Evolutionary conservation across 2,888 invertebrate species (phyloP).

Genomic region (Erebia ligea): DNA sequence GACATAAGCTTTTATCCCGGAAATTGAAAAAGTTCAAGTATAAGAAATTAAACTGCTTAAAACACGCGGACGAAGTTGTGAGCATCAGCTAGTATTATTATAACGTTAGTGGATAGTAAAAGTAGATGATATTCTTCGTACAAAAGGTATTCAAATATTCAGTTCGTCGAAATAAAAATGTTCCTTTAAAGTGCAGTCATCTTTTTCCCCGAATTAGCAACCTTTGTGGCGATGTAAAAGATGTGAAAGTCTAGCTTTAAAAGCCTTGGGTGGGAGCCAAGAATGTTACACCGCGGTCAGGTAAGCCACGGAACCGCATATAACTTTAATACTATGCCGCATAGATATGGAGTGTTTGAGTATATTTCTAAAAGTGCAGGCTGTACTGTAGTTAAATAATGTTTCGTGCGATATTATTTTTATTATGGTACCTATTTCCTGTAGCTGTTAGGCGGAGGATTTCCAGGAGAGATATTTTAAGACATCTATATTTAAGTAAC

Average conservation of each 20-base stretch:
- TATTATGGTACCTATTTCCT: not conserved
- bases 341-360: constrained; percentile 13
- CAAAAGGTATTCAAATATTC: constrained; percentile 20
- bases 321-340: constrained; percentile 33
- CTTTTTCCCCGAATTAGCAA: constrained; percentile 40
- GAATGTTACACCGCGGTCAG: constrained; percentile 40
- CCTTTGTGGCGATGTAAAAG: constrained; percentile 40
- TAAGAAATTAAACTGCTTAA: no score
- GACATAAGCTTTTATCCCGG: no score
- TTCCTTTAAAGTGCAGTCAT: constrained; percentile 37
- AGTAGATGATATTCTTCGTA: constrained; percentile 6
- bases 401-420: not conserved
- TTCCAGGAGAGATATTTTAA: not conserved
- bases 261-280: constrained; percentile 43
- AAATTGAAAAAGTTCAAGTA: no score
- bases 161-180: constrained; percentile 35
- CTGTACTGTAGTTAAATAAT: constrained; percentile 14
- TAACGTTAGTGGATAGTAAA: not conserved
- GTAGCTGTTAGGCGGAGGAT: not conserved
- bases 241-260: constrained; percentile 44
- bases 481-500: not conserved
- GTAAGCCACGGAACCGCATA: constrained; percentile 42
- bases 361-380: constrained; percentile 15
- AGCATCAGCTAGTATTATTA: no score
- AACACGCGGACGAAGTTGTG: not conserved